A percentile compares a stretch with the other conserved stretches of the same genome.
Evolutionary conservation across 1,140 invertebrate species (phyloP).

Genomic region (Seison nebaliae): DNA sequence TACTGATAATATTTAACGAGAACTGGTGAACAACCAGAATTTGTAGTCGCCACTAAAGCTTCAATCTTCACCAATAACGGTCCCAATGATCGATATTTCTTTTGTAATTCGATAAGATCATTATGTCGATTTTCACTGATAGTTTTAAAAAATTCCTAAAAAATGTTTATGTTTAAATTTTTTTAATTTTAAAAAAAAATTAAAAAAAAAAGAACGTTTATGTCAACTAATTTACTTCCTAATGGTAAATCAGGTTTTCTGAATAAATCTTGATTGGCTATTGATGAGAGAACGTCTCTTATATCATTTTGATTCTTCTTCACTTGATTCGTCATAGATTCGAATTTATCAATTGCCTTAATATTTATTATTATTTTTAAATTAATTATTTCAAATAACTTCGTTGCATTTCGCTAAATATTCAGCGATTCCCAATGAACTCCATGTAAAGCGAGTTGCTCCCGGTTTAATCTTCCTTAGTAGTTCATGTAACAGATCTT

Average conservation of each 20-base stretch:
- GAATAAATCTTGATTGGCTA: slow-evolving; percentile 24
- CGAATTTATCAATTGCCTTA: slow-evolving; percentile 32
- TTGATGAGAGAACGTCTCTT: slow-evolving; percentile 19
- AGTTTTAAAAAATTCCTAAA: slow-evolving; percentile 38
- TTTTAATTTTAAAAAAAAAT: neutral
- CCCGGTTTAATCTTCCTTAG: slow-evolving; percentile 50
- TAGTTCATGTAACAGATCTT: slow-evolving; percentile 38
- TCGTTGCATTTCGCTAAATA: slow-evolving; percentile 36
- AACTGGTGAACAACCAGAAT: slow-evolving; percentile 26
- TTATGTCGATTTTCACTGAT: slow-evolving; percentile 40
- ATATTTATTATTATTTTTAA: neutral
- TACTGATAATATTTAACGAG: slow-evolving; percentile 28
- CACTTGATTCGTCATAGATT: slow-evolving; percentile 41
- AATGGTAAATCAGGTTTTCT: slow-evolving; percentile 20
- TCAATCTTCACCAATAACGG: slow-evolving; percentile 54
- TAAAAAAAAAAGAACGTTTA: slow-evolving; percentile 21
- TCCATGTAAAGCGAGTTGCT: slow-evolving; percentile 50
- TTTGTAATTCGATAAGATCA: slow-evolving; percentile 37
- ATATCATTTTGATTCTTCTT: slow-evolving; percentile 47
- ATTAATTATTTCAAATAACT: slow-evolving; percentile 16
- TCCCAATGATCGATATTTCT: slow-evolving; percentile 42
- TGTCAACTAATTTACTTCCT: slow-evolving; percentile 18
- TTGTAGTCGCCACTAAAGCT: slow-evolving; percentile 31
- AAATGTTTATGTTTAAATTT: neutral
- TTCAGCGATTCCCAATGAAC: slow-evolving; percentile 46